Base-by-base conservation (phyloP, 2,797 vertebrate species). In the Galagoides demidoff region DNA sequence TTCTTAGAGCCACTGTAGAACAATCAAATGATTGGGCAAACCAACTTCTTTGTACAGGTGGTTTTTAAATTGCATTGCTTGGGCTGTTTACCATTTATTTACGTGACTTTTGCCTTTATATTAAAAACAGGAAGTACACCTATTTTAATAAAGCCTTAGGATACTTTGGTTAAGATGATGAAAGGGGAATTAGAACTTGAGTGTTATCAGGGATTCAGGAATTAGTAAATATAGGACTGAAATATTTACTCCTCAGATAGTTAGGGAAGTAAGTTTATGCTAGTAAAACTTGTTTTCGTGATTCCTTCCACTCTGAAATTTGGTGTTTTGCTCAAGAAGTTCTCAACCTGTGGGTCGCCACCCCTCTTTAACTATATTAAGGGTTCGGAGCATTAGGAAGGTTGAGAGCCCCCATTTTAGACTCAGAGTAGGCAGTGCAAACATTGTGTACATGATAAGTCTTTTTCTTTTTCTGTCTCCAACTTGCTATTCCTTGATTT, bases 391-490 rank as follows among this genome's bases (percentile, higher is more conserved):
- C 14, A 52, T 52, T 52, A 52, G 49, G 49, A 16, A 16, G 49
- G 49, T 52, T 52, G 49, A 52, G 49, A 52, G 16, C 14, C 49
- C 14, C 49, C 16, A 2, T 81, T 84, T 77, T 43, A 87, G 37
- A 83, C 19, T 2, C 78, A 52, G 70, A 90, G 14, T 84, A 73
- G 77, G 27, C 90, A 94, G 23, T 76, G 1, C 3, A 94, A 88
- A 82, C 23, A 31, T 55, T 76, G 27, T 31, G 25, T 88, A 93
- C 93, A 77, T 88, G 43, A 34, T 78, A 17, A 9, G 5, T 87
- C 73, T 89, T 64, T 89, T 29, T 92, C 25, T 19, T 85, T 94
- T 96, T 77, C 49, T 87, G 55, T 82, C 39, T 97, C 55, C 45
- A 90, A 49, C 25, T 71, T 95, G 63, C 52, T 92, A 76, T 49